These are phyloP conservation scores for Eucera pruinosa DNA, from an alignment of 2,888 invertebrate species.

Conservation along the genomic window DNA sequence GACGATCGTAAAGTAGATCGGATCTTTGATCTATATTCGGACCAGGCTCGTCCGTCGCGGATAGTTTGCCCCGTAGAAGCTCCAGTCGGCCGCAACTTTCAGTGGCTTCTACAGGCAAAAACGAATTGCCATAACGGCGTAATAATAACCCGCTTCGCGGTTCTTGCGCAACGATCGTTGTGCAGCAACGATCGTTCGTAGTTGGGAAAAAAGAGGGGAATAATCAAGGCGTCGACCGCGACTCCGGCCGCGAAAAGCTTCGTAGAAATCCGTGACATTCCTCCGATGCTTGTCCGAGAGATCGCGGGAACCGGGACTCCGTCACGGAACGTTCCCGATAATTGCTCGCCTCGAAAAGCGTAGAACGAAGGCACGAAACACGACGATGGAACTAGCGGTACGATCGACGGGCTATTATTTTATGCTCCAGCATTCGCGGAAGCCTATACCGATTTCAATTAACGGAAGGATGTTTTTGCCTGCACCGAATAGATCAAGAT, in stretches of 20 bases:
- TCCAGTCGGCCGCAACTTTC: constrained; percentile 19
- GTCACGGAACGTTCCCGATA: constrained; percentile 61
- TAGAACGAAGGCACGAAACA: constrained; percentile 56
- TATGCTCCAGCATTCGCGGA: constrained; percentile 1
- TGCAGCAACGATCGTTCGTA: constrained; percentile 7
- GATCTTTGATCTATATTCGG: constrained; percentile 83
- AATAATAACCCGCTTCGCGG: constrained; percentile 54
- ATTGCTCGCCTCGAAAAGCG: constrained; percentile 62
- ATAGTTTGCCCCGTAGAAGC: constrained; percentile 13
- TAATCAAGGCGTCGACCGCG: constrained; percentile 40
- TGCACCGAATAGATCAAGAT: neutral
- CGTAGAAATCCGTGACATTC: constrained; percentile 56
- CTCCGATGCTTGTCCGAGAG: constrained; percentile 27
- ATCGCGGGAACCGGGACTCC: constrained; percentile 59
- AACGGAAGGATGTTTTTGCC: constrained; percentile 11
- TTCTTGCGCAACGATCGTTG: constrained; percentile 48
- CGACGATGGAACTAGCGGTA: constrained; percentile 58
- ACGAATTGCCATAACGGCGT: constrained; percentile 50
- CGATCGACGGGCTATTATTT: constrained; percentile 42
- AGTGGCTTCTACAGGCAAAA: constrained; percentile 24
- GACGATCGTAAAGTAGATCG: constrained; percentile 80
- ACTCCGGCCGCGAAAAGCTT: constrained; percentile 38
- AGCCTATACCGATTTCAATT: constrained; percentile 31
- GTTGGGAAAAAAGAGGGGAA: constrained; percentile 2
- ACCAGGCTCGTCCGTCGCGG: constrained; percentile 28